Base-by-base conservation (phyloP, 2,888 invertebrate species). In the Luperina testacea region DNA sequence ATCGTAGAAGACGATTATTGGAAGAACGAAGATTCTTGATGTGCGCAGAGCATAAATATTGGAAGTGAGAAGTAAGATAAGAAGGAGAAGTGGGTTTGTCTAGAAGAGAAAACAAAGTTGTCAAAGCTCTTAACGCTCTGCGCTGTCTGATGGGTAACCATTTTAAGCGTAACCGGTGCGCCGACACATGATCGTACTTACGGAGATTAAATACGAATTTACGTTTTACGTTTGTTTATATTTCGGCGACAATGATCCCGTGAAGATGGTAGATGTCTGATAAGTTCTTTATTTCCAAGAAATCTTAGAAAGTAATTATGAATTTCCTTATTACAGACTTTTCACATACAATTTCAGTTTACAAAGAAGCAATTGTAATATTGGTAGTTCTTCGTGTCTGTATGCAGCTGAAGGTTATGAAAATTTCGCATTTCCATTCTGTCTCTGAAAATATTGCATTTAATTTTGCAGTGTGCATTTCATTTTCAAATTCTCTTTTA, bases 301-400 rank as follows among this genome's bases (percentile, higher is more conserved):
- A 64, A 59, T 69, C 32, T 67, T 20, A 15, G 4, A 72, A 73
- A 72, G 15, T 11, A 17, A 45, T 73, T 57, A n/a, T 13, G 8
- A 15, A 15, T 59, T 65, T 61, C 42, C 65, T 42, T 59, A 17
- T 0, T 57, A 61, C 20, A 24, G 1, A 42, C 24, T n/a, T 57
- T 57, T 24, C 11, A 57, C 1, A 57, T 57, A 57, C 15, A 59
- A 48, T 24, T 17, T 15, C 17, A 38, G 9, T 72, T 64, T 57
- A 27, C 27, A 32, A 45, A 69, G 63, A n/a, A 63, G 24, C 27
- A 15, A 57, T 48, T 51, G 57, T 67, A 82, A 53, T 42, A 72
- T 13, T 51, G 65, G 20, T 17, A 42, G 53, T 45, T 64, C 13
- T 61, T 15, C 68, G 51, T 72, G 24, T 72, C 11, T 68, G 48